Evolutionary conservation across 2,797 vertebrate genomes (phyloP), one percentile per base, ranked within the genome.

Genomic region (Alosa sapidissima): DNA sequence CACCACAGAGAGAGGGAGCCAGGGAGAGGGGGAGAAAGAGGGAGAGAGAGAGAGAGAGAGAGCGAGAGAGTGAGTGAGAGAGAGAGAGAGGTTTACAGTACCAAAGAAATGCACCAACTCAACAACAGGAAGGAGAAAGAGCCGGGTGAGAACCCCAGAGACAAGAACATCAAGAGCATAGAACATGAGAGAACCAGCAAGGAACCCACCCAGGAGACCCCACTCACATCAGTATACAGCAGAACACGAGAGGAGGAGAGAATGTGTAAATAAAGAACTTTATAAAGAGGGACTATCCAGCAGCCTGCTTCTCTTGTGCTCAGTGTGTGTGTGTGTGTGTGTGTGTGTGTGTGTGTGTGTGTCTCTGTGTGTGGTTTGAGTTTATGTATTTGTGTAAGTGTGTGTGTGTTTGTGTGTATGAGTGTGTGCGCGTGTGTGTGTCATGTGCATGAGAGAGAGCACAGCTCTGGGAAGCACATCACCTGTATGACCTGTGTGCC

Each of bases 61-160:
- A 75, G 3, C 36, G 33, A 72, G 65, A 4, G 65, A 62, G n/a
- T 87, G 81, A 88, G 81, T 51, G 89, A 92, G 89, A 93, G 89
- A 89, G 86, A 87, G 85, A 87, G 86, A 85, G 86, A 85, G 36
- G 14, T 91, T 94, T 84, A 92, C 95, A 90, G 90, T 93, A 85
- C 94, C 93, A 93, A 95, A 96, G 94, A 89, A 95, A 95, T 89
- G 86, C 95, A 96, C 93, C 81, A 92, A 91, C 60, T 28, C 24
- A 65, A 58, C 55, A 58, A 65, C 24, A 75, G 68, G 68, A 75
- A 75, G 33, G 36, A 36, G 36, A 36, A 10, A 58, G 55, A 58
- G 19, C 16, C 19, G 55, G 3, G 19, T 21, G 55, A 21, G 68
- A 94, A 93, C 92, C 93, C 93, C 85, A 89, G 68, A 75, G 5